A percentile compares a stretch with the other conserved stretches of the same genome.
phyloP scores from a whole-genome alignment of 2,888 invertebrate genomes.

The Trichopoda pennipes region DNA sequence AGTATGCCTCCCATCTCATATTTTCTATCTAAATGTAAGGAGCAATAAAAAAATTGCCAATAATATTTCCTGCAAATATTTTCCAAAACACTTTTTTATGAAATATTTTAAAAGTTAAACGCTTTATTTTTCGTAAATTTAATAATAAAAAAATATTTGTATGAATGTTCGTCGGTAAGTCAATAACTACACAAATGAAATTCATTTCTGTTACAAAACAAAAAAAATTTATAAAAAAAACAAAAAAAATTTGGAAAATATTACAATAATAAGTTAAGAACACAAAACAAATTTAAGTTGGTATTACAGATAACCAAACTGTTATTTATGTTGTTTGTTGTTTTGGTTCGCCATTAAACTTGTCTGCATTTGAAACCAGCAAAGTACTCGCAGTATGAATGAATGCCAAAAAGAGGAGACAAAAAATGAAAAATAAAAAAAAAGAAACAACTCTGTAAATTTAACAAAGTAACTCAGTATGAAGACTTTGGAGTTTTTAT shows the following conservation, averaged over 20 bases:
- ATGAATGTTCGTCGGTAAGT: not conserved
- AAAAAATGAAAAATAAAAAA: slow-evolving; percentile 1
- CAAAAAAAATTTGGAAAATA: not conserved
- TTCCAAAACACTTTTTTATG: no score
- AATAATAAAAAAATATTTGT: no score
- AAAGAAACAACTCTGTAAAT: slow-evolving; percentile 27
- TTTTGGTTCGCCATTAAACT: slow-evolving; percentile 52
- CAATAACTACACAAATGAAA: slow-evolving; percentile 39
- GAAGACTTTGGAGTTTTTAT: slow-evolving; percentile 66
- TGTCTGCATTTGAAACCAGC: slow-evolving; percentile 47
- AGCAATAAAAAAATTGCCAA: no score
- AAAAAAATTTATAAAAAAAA: slow-evolving; percentile 18
- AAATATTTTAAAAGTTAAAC: no score
- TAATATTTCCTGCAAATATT: no score
- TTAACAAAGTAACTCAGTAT: slow-evolving; percentile 65
- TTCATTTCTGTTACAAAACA: no score
- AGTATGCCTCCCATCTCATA: slow-evolving; percentile 66
- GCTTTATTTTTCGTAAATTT: no score
- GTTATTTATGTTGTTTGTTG: no score
- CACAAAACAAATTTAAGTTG: slow-evolving; percentile 62
- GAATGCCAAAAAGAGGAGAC: slow-evolving; percentile 37
- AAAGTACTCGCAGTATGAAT: slow-evolving; percentile 9
- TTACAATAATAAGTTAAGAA: slow-evolving; percentile 53
- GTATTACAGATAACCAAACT: slow-evolving; percentile 52
- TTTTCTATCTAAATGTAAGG: no score